phyloP scores from a whole-genome alignment of 2,888 invertebrate species.

The Anthrax anthrax region DNA sequence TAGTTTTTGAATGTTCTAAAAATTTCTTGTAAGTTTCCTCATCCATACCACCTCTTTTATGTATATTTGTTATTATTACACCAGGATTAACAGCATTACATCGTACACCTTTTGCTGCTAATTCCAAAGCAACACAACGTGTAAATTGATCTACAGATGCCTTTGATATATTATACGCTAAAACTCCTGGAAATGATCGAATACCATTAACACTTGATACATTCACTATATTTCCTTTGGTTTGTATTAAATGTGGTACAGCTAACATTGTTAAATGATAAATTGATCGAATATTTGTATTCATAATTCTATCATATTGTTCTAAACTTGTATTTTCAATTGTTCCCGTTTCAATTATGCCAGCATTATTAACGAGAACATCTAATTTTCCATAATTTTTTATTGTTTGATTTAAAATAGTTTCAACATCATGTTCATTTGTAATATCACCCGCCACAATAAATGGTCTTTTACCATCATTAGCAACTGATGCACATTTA shows the following conservation, averaged over 20 bases:
- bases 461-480: slow-evolving; percentile 36
- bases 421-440: slow-evolving; percentile 56
- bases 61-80: slow-evolving; percentile 77
- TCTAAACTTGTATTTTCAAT: slow-evolving; percentile 76
- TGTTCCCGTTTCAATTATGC: slow-evolving; percentile 63
- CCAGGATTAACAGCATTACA: slow-evolving; percentile 88
- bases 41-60: slow-evolving; percentile 71
- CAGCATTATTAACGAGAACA: slow-evolving; percentile 83
- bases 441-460: slow-evolving; percentile 55
- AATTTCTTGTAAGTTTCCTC: slow-evolving; percentile 72
- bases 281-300: slow-evolving; percentile 71
- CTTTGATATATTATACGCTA: slow-evolving; percentile 89
- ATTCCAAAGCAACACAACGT: slow-evolving; percentile 75
- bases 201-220: slow-evolving; percentile 90
- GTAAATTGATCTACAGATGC: slow-evolving; percentile 92
- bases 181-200: slow-evolving; percentile 74
- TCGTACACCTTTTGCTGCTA: slow-evolving; percentile 67
- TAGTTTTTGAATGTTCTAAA: slow-evolving; percentile 67
- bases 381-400: slow-evolving; percentile 63
- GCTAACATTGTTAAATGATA: slow-evolving; percentile 76
- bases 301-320: slow-evolving; percentile 81
- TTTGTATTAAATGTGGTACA: slow-evolving; percentile 67
- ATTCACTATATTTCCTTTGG: slow-evolving; percentile 86
- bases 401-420: slow-evolving; percentile 56
- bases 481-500: slow-evolving; percentile 36